These are phyloP conservation scores for Kuschelorhynchus macadamiae DNA, from an alignment of 2,888 invertebrate species.

Conservation along the genomic window DNA sequence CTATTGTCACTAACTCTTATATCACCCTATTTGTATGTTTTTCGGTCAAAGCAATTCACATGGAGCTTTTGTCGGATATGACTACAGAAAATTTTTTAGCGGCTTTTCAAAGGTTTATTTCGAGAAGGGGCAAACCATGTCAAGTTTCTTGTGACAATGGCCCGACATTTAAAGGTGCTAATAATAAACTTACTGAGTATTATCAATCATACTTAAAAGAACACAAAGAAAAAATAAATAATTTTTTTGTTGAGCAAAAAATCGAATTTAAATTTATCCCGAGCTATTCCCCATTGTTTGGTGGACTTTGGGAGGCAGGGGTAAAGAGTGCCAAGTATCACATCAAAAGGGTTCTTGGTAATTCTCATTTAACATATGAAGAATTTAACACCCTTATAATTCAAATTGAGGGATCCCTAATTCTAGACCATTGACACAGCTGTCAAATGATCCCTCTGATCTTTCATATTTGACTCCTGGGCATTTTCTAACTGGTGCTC, in stretches of 20 bases:
- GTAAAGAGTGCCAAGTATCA: constrained; percentile 15
- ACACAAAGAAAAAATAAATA: neutral
- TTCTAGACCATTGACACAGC: constrained; percentile 15
- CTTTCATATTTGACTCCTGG: constrained; percentile 24
- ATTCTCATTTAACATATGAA: constrained; percentile 24
- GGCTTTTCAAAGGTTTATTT: constrained; percentile 37
- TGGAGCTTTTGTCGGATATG: constrained; percentile 39
- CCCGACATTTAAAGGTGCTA: constrained; percentile 39
- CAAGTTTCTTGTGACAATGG: constrained; percentile 37
- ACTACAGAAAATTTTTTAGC: constrained; percentile 40
- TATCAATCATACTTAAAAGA: neutral
- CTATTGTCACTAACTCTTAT: too few relatives aligned
- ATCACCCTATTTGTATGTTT: neutral
- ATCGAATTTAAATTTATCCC: constrained; percentile 57
- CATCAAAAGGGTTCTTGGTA: constrained; percentile 23
- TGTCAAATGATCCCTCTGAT: constrained; percentile 18
- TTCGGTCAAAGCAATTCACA: constrained; percentile 14
- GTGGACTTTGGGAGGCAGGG: constrained; percentile 47
- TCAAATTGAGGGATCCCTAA: constrained; percentile 31
- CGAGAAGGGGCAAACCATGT: constrained; percentile 26
- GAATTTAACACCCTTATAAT: constrained; percentile 23
- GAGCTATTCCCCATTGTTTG: constrained; percentile 56
- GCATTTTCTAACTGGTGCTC: constrained; percentile 16
- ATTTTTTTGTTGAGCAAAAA: constrained; percentile 14
- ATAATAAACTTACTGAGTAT: constrained; percentile 29